Evolutionary conservation across 2,113 vertebrate species (phyloP).

Genomic region (Seriola rivoliana): DNA sequence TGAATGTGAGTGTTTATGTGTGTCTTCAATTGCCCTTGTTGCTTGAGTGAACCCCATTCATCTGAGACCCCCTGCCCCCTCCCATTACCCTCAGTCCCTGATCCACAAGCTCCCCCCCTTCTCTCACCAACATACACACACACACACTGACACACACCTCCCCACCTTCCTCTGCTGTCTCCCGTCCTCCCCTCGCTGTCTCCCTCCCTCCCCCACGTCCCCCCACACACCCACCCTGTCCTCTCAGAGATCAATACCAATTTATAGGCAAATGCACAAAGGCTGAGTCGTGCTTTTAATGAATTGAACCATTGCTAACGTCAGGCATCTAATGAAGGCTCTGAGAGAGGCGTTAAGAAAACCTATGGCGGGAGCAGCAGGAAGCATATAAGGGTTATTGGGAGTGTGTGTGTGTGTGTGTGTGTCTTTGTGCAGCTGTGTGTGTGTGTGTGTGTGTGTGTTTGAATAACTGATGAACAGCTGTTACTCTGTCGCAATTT

Average conservation of each 20-base stretch:
- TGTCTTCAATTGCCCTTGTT: slow-evolving; percentile 65
- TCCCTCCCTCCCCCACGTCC: neutral
- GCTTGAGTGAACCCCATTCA: slow-evolving; percentile 76
- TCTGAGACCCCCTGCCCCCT: slow-evolving; percentile 76
- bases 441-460: slow-evolving; percentile 2
- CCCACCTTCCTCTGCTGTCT: neutral
- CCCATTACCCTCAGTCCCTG: slow-evolving; percentile 58
- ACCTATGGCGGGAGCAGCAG: slow-evolving; percentile 66
- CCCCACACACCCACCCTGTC: slow-evolving; percentile 27
- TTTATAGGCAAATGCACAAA: slow-evolving; percentile 88
- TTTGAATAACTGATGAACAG: slow-evolving; percentile 22
- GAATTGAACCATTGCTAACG: slow-evolving; percentile 87
- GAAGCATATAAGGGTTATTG: slow-evolving; percentile 37
- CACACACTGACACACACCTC: slow-evolving; percentile 34
- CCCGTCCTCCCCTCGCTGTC: neutral
- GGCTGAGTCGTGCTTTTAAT: slow-evolving; percentile 86
- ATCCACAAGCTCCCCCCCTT: slow-evolving; percentile 36
- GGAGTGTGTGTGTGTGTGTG: slow-evolving; percentile 1
- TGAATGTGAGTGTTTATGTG: slow-evolving; percentile 13
- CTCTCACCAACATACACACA: slow-evolving; percentile 2
- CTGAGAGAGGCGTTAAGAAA: slow-evolving; percentile 85
- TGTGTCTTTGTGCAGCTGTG: neutral
- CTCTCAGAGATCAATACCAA: slow-evolving; percentile 85
- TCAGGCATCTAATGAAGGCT: slow-evolving; percentile 85
- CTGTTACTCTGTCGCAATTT: slow-evolving; percentile 22